Evolutionary conservation across 2,888 invertebrate species (phyloP).

Genomic region (Dolomedes plantarius): DNA sequence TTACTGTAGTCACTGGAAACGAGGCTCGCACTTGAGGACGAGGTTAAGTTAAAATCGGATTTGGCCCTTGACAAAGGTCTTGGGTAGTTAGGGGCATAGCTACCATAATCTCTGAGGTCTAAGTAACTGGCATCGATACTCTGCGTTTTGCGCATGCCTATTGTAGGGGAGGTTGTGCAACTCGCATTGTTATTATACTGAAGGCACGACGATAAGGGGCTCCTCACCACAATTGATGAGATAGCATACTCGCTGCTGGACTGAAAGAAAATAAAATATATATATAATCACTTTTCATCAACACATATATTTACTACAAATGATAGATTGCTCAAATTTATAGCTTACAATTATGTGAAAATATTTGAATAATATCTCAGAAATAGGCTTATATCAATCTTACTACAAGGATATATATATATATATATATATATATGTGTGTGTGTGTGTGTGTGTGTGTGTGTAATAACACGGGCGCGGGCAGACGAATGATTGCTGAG

Average conservation of each 20-base stretch:
- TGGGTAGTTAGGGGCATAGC: conserved; percentile 43
- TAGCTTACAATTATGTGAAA: no score
- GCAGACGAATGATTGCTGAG: no score
- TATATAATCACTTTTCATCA: no score
- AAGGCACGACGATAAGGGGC: conserved; percentile 49
- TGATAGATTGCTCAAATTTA: no score
- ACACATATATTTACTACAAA: no score
- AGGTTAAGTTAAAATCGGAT: conserved; percentile 91
- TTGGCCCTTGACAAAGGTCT: conserved; percentile 82
- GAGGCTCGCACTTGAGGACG: conserved; percentile 78
- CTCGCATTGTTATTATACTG: conserved; percentile 28
- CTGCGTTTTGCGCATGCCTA: conserved; percentile 61
- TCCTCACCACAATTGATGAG: conserved; percentile 43
- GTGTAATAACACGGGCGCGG: no score
- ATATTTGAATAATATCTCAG: no score
- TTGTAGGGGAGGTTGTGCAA: conserved; percentile 50
- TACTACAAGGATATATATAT: no score
- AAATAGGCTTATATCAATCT: no score
- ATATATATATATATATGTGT: no score
- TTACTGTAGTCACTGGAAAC: conserved; percentile 57
- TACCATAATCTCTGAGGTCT: conserved; percentile 59
- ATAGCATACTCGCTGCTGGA: conserved; percentile 60
- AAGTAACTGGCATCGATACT: conserved; percentile 69
- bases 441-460: no score
- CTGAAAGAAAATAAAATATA: conserved; percentile 21